Evolutionary conservation across 2,797 vertebrate genomes (phyloP).

Genomic region (Chelon auratus): DNA sequence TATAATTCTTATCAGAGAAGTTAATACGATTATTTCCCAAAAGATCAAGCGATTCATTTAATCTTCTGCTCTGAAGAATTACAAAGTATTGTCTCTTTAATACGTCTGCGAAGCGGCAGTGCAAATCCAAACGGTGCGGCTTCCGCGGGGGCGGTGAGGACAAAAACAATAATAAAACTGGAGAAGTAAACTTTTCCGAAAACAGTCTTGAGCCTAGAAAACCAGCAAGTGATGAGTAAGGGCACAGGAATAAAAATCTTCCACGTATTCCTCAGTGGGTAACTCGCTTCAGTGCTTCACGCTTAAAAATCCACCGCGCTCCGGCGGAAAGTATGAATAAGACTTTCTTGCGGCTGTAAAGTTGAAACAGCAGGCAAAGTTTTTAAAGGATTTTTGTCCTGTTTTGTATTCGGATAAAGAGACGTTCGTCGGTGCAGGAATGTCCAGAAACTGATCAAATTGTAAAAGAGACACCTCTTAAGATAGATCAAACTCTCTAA

Average conservation of each 20-base stretch:
- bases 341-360: slow-evolving; percentile 10
- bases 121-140: slow-evolving; percentile 19
- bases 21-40: neutral
- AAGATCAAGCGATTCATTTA: neutral
- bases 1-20: neutral
- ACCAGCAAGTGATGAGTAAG: slow-evolving; percentile 11
- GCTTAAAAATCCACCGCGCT: neutral
- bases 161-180: slow-evolving; percentile 32
- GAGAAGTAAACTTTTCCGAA: slow-evolving; percentile 15
- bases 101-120: slow-evolving; percentile 16
- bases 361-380: neutral
- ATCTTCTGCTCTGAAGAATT: slow-evolving; percentile 1
- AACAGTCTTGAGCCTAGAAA: slow-evolving; percentile 12
- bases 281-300: slow-evolving; percentile 23
- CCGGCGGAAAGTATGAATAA: neutral
- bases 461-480: neutral
- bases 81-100: slow-evolving; percentile 3
- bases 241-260: slow-evolving; percentile 21
- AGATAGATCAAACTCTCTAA: neutral
- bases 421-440: neutral
- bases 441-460: neutral
- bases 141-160: slow-evolving; percentile 11
- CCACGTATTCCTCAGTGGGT: slow-evolving; percentile 28
- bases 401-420: neutral
- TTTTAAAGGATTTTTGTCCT: neutral